Evolutionary conservation across 1,140 invertebrate genomes (phyloP).

Genomic region (Papilio xuthus): DNA sequence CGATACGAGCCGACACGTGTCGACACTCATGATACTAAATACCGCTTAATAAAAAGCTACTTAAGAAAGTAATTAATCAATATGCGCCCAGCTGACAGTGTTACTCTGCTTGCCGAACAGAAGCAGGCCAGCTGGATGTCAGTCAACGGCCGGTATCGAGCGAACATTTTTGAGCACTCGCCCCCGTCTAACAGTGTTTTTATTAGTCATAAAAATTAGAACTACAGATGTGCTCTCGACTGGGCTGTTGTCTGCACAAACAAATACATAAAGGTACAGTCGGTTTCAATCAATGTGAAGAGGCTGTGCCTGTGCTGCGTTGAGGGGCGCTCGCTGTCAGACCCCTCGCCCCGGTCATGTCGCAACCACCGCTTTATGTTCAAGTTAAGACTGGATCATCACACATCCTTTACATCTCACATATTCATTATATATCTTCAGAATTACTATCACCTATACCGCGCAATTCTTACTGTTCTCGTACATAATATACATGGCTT

Average conservation of each 20-base stretch:
- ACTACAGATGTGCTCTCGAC: conserved; percentile 67
- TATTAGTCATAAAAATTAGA: conserved; percentile 40
- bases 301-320: conserved; percentile 42
- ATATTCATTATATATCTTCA: too few relatives aligned
- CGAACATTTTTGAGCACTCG: neutral
- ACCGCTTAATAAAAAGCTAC: neutral
- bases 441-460: too few relatives aligned
- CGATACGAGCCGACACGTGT: conserved; percentile 33
- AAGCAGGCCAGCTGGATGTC: neutral
- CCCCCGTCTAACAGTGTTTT: neutral
- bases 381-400: too few relatives aligned
- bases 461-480: too few relatives aligned
- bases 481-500: too few relatives aligned
- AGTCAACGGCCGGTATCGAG: too few relatives aligned
- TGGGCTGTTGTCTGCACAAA: conserved; percentile 66
- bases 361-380: too few relatives aligned
- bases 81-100: neutral
- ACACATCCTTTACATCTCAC: too few relatives aligned
- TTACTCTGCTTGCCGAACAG: neutral
- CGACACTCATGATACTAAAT: neutral
- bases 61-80: neutral
- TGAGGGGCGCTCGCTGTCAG: conserved; percentile 1
- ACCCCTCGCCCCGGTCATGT: too few relatives aligned
- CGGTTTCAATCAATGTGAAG: conserved; percentile 73
- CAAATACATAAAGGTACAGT: conserved; percentile 66